These are phyloP conservation scores for Dendroctonus valens DNA, from an alignment of 1,140 invertebrate genomes.

Conservation along the genomic window DNA sequence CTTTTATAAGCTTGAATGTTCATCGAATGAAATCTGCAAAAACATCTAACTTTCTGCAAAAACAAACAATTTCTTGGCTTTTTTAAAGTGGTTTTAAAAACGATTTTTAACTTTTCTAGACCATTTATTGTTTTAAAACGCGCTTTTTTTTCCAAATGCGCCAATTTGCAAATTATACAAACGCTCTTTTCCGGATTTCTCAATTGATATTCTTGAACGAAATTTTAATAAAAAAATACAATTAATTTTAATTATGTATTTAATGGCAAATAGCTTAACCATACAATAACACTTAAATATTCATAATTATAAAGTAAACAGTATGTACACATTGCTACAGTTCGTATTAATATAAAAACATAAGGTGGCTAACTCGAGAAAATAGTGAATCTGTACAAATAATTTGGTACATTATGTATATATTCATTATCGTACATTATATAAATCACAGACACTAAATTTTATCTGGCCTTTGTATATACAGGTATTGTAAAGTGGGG, in stretches of 20 bases:
- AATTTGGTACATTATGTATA: conserved; percentile 44
- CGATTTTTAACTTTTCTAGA: too few relatives aligned
- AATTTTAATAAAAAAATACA: too few relatives aligned
- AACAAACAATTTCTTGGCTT: too few relatives aligned
- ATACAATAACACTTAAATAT: conserved; percentile 43
- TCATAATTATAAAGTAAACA: conserved; percentile 46
- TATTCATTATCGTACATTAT: conserved; percentile 37
- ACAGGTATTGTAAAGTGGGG: conserved; percentile 7
- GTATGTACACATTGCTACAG: conserved; percentile 40
- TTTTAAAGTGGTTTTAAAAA: too few relatives aligned
- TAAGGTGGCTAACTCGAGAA: conserved; percentile 44
- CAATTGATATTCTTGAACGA: too few relatives aligned
- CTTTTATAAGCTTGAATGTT: too few relatives aligned
- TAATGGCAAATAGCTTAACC: conserved; percentile 43
- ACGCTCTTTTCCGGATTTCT: too few relatives aligned
- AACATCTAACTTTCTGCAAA: too few relatives aligned
- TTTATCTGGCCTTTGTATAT: conserved; percentile 45
- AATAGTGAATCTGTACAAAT: conserved; percentile 43
- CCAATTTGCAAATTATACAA: too few relatives aligned
- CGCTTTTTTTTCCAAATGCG: too few relatives aligned
- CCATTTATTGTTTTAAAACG: too few relatives aligned
- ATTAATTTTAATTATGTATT: conserved; percentile 24
- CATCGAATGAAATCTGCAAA: too few relatives aligned
- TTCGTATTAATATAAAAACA: conserved; percentile 33
- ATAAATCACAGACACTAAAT: conserved; percentile 50